Conservation (phyloP, 2,888 invertebrate species). For the Pteria penguin region DNA sequence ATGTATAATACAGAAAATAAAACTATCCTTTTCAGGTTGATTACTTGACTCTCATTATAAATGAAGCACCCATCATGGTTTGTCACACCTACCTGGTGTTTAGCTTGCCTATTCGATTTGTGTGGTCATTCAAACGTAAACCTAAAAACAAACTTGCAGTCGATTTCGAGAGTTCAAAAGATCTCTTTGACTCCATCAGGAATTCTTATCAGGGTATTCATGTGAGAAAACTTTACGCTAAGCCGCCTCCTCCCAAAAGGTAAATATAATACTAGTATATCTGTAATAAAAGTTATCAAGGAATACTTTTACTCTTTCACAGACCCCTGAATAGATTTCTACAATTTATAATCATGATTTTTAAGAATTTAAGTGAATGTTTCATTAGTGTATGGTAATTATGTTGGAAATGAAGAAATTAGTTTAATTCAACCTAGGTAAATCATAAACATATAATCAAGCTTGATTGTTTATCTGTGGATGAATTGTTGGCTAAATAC, state of each 20-base stretch:
- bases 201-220: constrained; percentile 53
- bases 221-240: constrained; percentile 47
- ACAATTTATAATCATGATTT: too few species aligned
- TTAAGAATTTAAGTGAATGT: too few species aligned
- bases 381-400: too few species aligned
- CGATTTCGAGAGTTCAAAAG: constrained; percentile 33
- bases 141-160: constrained; percentile 40
- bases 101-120: constrained; percentile 54
- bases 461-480: too few species aligned
- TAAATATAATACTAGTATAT: too few species aligned
- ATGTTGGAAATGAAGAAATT: too few species aligned
- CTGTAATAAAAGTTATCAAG: too few species aligned
- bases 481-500: too few species aligned
- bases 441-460: too few species aligned
- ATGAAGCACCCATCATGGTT: constrained; percentile 56
- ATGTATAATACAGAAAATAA: not conserved
- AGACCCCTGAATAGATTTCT: too few species aligned
- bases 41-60: constrained; percentile 15
- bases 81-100: constrained; percentile 60
- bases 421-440: too few species aligned
- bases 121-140: constrained; percentile 34
- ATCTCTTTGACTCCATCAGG: constrained; percentile 45
- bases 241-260: constrained; percentile 29
- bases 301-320: too few species aligned
- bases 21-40: constrained; percentile 29